Evolutionary conservation across 2,113 vertebrate species (phyloP), one percentile per base, ranked within the genome.

Genomic region (Scalopus aquaticus): DNA sequence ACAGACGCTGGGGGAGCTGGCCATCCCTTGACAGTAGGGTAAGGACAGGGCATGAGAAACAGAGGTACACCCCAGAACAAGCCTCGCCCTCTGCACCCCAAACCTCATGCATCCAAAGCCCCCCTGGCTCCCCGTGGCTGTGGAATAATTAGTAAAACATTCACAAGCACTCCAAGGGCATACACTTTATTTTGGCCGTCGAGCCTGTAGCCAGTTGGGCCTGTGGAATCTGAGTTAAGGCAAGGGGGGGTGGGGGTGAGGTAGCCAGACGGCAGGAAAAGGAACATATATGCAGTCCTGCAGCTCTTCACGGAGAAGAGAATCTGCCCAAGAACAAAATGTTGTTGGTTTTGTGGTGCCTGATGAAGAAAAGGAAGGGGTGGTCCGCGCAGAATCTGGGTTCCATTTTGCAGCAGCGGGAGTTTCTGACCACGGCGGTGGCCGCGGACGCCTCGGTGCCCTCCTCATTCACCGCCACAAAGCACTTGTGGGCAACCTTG

Each of bases 381-480:
- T 97, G 98, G 87, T 98, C 97, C 2, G 95, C 98, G 44, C 64
- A 98, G 54, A 98, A 98, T 0, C 39, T 39, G 0, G 93, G 94
- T 9, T 80, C n/a, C 0, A 13, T 49, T 62, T 13, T 13, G 2
- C 17, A 46, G 62, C 98, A 98, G 4, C 98, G 97, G 64, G 97
- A 0, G 74, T 97, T 96, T 95, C 99, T 96, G 84, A 98, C 0
- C 0, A 79, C 98, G 0, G 97, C 99, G 0, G 99, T 99, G 62
- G 99, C 98, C 0, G 98, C 99, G 0, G 99, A 99, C 0, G 99
- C 99, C 97, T 99, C 99, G 0, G 99, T 99, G 67, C 99, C 99
- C 94, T 99, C 99, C 95, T 99, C 99, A 0, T 99, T 99, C 70
- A 99, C 99, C 72, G 99, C 99, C 42, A 99, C 98, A 26, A 99